Evolutionary conservation across 1,140 invertebrate species (phyloP), one percentile per base, ranked within the genome.

Genomic region (Pristionchus pacificus): DNA sequence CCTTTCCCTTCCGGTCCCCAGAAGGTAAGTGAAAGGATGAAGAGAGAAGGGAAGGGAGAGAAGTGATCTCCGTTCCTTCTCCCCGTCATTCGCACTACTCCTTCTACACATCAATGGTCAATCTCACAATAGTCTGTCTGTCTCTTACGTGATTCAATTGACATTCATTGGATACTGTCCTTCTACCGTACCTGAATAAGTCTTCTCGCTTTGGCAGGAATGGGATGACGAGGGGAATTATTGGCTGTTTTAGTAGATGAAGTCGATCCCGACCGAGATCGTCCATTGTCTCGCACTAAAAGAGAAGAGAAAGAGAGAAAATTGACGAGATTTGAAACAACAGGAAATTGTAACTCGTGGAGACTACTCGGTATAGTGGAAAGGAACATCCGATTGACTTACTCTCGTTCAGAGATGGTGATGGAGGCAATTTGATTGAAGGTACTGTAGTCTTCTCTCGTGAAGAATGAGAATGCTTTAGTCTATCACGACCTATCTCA

Each of bases 131-230:
- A 28, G 19, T 1, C 65, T 65, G 27, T 0, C 57, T 57, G 14
- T 57, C 15, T 2, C 49, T 70, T 49, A 19, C 24, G 24, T 19
- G 19, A 19, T 14, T 19, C 57, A 64, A 25, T n/a, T 19, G 19
- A n/a, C n/a, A n/a, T n/a, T n/a, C n/a, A n/a, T n/a, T n/a, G n/a
- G n/a, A n/a, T n/a, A n/a, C n/a, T n/a, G n/a, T n/a, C n/a, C n/a
- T n/a, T n/a, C 25, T 2, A 55, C 61, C 15, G 2, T 67, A 81
- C 77, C 70, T 81, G 80, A 24, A 79, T 80, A 28, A 80, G 64
- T 38, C 83, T 80, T 28, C 81, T 59, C 30, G 71, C 72, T 60
- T 66, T 83, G 25, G 74, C 25, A 19, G 65, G 27, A 15, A 79
- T 31, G 28, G 79, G 77, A 67, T 78, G 77, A 63, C 75, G 27